Conservation (phyloP, 2,113 vertebrate species). For the Anolis carolinensis region DNA sequence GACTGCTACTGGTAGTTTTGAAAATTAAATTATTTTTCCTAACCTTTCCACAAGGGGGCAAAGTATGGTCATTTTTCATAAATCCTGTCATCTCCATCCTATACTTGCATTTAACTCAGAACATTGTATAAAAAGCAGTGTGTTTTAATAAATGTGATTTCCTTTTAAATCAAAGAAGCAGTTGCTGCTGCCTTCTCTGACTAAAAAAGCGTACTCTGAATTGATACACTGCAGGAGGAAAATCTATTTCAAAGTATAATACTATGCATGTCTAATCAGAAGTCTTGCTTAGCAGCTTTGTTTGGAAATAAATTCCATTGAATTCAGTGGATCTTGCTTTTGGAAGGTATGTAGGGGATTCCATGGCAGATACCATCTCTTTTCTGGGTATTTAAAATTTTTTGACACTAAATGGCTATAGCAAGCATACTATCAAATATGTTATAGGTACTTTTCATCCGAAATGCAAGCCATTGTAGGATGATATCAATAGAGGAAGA, state of each 20-base stretch:
- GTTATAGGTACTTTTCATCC: background rate
- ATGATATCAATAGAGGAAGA: background rate
- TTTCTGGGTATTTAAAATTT: background rate
- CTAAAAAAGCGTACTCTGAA: background rate
- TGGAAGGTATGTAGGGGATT: background rate
- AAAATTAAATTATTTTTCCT: background rate
- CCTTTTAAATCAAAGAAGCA: background rate
- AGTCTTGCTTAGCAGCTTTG: too few species aligned
- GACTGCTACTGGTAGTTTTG: background rate
- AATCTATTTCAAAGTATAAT: background rate
- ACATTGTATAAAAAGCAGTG: too few species aligned
- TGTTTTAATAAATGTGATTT: too few species aligned
- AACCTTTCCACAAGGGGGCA: constrained; percentile 53
- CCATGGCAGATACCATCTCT: background rate
- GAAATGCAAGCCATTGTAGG: background rate
- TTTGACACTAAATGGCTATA: background rate
- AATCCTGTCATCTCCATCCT: background rate
- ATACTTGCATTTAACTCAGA: background rate
- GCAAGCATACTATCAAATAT: background rate
- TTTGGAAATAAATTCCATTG: too few species aligned
- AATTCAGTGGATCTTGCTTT: background rate
- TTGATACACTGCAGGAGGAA: background rate
- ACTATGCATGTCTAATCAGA: too few species aligned
- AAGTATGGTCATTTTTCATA: background rate
- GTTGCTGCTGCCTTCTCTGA: background rate